Evolutionary conservation across 2,888 invertebrate genomes (phyloP).

Genomic region (Eueremaeus valkanovi): DNA sequence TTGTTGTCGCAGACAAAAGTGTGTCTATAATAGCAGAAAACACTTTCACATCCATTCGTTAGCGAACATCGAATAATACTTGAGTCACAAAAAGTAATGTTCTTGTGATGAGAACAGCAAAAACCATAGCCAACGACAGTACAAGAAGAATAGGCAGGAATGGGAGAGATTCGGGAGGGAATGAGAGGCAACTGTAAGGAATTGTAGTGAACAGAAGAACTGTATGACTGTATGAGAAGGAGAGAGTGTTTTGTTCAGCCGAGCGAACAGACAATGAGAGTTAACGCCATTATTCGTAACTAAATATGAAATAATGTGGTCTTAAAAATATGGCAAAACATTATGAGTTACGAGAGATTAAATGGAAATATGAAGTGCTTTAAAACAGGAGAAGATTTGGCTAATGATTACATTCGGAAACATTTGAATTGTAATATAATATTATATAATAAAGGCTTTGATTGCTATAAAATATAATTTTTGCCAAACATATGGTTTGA

Average conservation of each 20-base stretch:
- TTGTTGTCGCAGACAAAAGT: background rate
- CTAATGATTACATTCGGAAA: constrained; percentile 2
- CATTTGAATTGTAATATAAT: background rate
- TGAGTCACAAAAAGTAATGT: background rate
- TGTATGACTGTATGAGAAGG: background rate
- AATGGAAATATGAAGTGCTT: background rate
- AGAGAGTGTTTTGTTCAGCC: background rate
- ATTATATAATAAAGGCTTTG: background rate
- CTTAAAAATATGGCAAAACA: background rate
- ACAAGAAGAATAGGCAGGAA: background rate
- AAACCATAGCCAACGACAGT: too few species aligned
- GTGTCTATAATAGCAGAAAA: background rate
- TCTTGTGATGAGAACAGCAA: background rate
- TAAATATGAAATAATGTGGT: background rate
- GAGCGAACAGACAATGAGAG: constrained; percentile 11
- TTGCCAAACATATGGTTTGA: background rate
- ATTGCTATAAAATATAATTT: background rate
- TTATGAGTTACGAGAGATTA: background rate
- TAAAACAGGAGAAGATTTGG: background rate
- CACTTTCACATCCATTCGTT: constrained; percentile 1
- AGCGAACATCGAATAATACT: background rate
- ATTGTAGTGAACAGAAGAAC: too few species aligned
- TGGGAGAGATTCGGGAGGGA: background rate
- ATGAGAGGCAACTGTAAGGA: background rate
- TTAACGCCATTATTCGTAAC: constrained; percentile 22